Evolutionary conservation across 2,888 invertebrate species (phyloP), one percentile per base, ranked within the genome.

Genomic region (Sceliomorpha sp.): DNA sequence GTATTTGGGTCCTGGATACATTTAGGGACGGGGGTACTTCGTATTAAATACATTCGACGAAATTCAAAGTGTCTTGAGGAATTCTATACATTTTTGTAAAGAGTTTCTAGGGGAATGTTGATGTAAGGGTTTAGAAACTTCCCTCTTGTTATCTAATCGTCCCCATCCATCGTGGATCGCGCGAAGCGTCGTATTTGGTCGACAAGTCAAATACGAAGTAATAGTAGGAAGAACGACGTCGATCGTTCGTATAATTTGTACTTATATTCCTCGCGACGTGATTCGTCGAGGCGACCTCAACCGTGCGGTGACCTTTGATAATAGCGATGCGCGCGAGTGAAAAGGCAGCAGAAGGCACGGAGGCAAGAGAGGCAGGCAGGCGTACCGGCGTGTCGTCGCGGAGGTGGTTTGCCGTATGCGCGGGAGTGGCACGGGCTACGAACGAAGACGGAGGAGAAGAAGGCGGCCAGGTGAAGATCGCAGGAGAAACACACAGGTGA

Each of bases 261-360:
- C 48, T 48, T 56, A 58, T 47, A 45, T 14, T 20, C 20, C 20
- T 5, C 5, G 20, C 37, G 12, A 26, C 47, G 56, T 40, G 51
- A 58, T 53, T 40, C 53, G 12, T 39, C 24, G 58, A 48, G 32
- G 55, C 40, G 64, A 69, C 63, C 69, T 45, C 70, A 50, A 63
- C 31, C 29, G 50, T 44, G 20, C 20, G 50, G 60, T 70, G 60
- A 70, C 70, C 70, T 70, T 70, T 70, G 70, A 64, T 59, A 70
- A 64, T 70, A 64, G 50, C 64, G 51, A 39, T 56, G 70, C 50
- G 63, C 60, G 55, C 55, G 42, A 64, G 60, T 56, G 70, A 66
- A 64, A 70, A 59, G 64, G 27, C 64, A 20, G 59, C 64, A 29
- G 29, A 8, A 2, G 29, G 29, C n/a, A n/a, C n/a, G n/a, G n/a